phyloP scores from a whole-genome alignment of 2,113 vertebrate genomes.

The Channa maculata region DNA sequence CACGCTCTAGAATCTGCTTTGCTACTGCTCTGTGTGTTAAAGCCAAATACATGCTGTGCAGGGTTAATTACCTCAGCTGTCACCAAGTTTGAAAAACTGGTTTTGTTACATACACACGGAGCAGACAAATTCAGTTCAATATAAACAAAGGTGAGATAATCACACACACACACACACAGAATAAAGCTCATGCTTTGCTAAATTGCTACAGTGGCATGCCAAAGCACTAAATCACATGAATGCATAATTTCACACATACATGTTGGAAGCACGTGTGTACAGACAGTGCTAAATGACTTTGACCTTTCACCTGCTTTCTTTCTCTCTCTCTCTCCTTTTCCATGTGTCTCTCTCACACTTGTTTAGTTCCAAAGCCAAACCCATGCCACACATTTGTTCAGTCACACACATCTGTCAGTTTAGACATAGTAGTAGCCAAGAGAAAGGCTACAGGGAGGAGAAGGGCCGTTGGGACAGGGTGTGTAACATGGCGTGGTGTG shows the following conservation, averaged over 20 bases:
- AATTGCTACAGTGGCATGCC: neutral
- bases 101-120: slow-evolving; percentile 16
- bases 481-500: slow-evolving; percentile 29
- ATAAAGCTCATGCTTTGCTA: too few relatives aligned
- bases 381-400: slow-evolving; percentile 42
- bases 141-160: neutral
- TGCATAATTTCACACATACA: slow-evolving; percentile 38
- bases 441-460: slow-evolving; percentile 10
- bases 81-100: slow-evolving; percentile 22
- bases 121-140: slow-evolving; percentile 15
- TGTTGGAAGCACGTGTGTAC: slow-evolving; percentile 13
- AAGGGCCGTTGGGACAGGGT: slow-evolving; percentile 48
- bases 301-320: slow-evolving; percentile 73
- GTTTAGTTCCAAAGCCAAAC: slow-evolving; percentile 68
- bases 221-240: slow-evolving; percentile 31
- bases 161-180: neutral
- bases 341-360: slow-evolving; percentile 67
- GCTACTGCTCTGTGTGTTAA: slow-evolving; percentile 22
- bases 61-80: slow-evolving; percentile 7
- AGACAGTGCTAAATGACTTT: slow-evolving; percentile 4
- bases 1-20: neutral
- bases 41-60: slow-evolving; percentile 30
- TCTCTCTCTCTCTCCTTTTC: slow-evolving; percentile 20
- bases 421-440: slow-evolving; percentile 21
- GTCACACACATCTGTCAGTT: slow-evolving; percentile 48